Conservation (phyloP, 2,797 vertebrate genomes). For the Xiphophorus birchmanni region DNA sequence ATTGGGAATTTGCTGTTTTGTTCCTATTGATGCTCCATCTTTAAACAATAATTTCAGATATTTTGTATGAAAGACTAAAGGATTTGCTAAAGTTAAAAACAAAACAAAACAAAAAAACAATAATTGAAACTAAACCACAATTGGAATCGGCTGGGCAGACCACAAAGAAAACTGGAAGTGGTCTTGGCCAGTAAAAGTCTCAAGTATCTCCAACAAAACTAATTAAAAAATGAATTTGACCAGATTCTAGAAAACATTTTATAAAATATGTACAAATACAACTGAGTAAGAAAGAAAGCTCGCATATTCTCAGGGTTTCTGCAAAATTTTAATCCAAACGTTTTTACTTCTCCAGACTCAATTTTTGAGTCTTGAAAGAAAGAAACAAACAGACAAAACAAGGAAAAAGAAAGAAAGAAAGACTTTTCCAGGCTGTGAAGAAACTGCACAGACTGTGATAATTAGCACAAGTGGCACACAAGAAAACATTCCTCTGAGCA, state of each 20-base stretch:
- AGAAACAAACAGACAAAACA: not conserved
- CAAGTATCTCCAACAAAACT: not conserved
- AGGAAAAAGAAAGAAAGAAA: not conserved
- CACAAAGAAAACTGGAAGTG: not conserved
- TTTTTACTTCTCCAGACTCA: not conserved
- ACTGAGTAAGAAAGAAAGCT: not conserved
- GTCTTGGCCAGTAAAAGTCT: not conserved
- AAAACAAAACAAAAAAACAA: not conserved
- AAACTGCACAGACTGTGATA: not conserved
- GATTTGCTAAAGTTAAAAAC: not conserved
- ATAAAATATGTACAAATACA: not conserved
- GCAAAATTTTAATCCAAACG: not conserved
- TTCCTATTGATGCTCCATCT: not conserved
- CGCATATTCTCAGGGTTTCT: not conserved
- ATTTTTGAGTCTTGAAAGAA: not conserved
- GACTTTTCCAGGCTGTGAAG: not conserved
- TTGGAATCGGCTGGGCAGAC: not conserved
- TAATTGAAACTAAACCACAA: not conserved
- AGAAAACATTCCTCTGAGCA: not conserved
- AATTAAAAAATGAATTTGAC: not conserved
- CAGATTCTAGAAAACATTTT: not conserved
- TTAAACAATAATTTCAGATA: not conserved
- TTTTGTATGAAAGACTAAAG: not conserved
- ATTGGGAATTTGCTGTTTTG: not conserved
- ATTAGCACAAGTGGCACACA: not conserved